A percentile compares a stretch with the other conserved stretches of the same genome.
Conservation (phyloP, 2,888 invertebrate genomes). For the Hypena proboscidalis region DNA sequence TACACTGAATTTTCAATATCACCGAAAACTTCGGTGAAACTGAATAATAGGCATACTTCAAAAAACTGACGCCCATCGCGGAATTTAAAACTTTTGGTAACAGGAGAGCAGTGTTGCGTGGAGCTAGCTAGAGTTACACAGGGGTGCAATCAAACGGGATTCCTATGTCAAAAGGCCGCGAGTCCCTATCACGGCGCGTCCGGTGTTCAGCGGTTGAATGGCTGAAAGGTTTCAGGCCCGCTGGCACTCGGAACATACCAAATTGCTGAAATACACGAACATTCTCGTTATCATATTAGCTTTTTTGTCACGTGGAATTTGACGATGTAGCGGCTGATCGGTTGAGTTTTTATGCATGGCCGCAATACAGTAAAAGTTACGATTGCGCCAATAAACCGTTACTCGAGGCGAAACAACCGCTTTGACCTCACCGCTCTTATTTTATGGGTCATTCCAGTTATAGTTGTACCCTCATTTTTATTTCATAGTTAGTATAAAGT, state of each 20-base stretch:
- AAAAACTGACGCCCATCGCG: constrained; percentile 7
- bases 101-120: constrained; percentile 9
- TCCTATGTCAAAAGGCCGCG: constrained; percentile 33
- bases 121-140: constrained; percentile 14
- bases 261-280: constrained; percentile 16
- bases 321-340: constrained; percentile 13
- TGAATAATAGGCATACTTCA: constrained; percentile 9
- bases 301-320: constrained; percentile 2
- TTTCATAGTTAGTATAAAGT: constrained; percentile 28
- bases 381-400: constrained; percentile 31
- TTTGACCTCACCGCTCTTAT: constrained; percentile 30
- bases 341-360: constrained; percentile 30
- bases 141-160: constrained; percentile 27
- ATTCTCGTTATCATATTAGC: constrained; percentile 4
- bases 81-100: constrained; percentile 21
- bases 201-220: constrained; percentile 32
- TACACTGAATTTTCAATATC: constrained; percentile 11
- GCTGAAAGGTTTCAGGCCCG: constrained; percentile 21
- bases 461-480: constrained; percentile 30
- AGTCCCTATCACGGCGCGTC: constrained; percentile 26
- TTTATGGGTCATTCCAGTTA: constrained; percentile 32
- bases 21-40: constrained; percentile 1
- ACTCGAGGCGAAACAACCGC: constrained; percentile 25
- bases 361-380: constrained; percentile 36
- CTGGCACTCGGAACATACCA: constrained; percentile 8